These are phyloP conservation scores for Trinectes maculatus DNA, from an alignment of 2,113 vertebrate genomes.

Conservation along the genomic window DNA sequence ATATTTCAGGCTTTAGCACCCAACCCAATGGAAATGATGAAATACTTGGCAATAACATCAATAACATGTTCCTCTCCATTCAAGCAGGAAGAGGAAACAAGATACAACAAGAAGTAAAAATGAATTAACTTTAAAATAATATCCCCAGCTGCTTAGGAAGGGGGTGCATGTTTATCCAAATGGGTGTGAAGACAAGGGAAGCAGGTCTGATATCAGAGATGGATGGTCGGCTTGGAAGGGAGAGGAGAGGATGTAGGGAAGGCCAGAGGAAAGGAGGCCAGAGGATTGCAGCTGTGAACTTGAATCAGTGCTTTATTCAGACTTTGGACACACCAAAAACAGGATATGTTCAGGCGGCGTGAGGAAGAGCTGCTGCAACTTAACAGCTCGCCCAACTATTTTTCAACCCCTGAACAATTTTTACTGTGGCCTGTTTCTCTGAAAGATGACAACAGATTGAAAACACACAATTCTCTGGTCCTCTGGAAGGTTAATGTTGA, in stretches of 20 bases:
- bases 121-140: not conserved
- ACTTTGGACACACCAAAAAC: constrained; percentile 61
- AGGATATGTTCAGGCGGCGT: constrained; percentile 61
- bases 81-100: constrained; percentile 27
- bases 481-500: too few species aligned
- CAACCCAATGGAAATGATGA: constrained; percentile 20
- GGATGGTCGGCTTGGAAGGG: constrained; percentile 45
- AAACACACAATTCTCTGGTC: too few species aligned
- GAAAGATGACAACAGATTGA: too few species aligned
- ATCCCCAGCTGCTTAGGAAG: constrained; percentile 11
- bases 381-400: not conserved
- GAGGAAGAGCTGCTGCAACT: constrained; percentile 43
- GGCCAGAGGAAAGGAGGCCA: constrained; percentile 60
- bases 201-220: constrained; percentile 36
- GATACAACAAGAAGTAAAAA: not conserved
- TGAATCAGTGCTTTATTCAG: constrained; percentile 75
- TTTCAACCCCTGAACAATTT: too few species aligned
- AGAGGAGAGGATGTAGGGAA: constrained; percentile 56
- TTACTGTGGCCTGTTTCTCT: too few species aligned
- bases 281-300: constrained; percentile 70
- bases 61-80: constrained; percentile 19
- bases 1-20: not conserved
- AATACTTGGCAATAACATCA: not conserved
- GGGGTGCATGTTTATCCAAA: constrained; percentile 22
- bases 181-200: constrained; percentile 41